Evolutionary conservation across 1,140 invertebrate genomes (phyloP).

Genomic region (Sycophila sp.): DNA sequence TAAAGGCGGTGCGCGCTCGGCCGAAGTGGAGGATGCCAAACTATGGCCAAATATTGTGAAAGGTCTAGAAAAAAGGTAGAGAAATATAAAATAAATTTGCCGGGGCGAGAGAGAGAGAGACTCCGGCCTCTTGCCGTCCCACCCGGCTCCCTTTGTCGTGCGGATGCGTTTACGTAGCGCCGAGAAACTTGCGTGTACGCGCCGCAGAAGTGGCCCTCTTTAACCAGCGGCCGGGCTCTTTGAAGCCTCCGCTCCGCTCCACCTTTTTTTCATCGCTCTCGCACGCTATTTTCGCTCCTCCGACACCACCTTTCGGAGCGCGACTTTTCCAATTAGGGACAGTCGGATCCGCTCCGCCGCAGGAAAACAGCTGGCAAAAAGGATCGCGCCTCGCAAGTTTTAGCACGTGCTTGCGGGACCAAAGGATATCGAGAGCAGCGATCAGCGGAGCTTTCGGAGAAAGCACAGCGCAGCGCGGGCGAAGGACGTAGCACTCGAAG

Average conservation of each 20-base stretch:
- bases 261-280: too few relatives aligned
- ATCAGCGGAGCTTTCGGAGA: conserved; percentile 55
- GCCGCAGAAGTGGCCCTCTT: conserved; percentile 7
- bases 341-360: too few relatives aligned
- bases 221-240: conserved; percentile 26
- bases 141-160: conserved; percentile 15
- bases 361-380: conserved; percentile 25
- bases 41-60: conserved; percentile 67
- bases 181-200: conserved; percentile 27
- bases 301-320: too few relatives aligned
- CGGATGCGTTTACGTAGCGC: conserved; percentile 22
- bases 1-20: conserved; percentile 45
- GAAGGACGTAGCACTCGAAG: too few relatives aligned
- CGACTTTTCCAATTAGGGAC: too few relatives aligned
- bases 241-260: conserved; percentile 2
- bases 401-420: conserved; percentile 61
- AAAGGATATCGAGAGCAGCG: conserved; percentile 44
- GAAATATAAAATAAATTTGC: conserved; percentile 64
- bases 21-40: conserved; percentile 49
- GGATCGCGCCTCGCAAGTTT: conserved; percentile 62
- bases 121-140: neutral
- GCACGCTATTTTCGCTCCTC: too few relatives aligned
- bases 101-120: conserved; percentile 41
- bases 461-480: conserved; percentile 8
- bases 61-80: conserved; percentile 67